These are phyloP conservation scores for Corythornis cristatus DNA, from an alignment of 2,113 vertebrate species.

Conservation along the genomic window DNA sequence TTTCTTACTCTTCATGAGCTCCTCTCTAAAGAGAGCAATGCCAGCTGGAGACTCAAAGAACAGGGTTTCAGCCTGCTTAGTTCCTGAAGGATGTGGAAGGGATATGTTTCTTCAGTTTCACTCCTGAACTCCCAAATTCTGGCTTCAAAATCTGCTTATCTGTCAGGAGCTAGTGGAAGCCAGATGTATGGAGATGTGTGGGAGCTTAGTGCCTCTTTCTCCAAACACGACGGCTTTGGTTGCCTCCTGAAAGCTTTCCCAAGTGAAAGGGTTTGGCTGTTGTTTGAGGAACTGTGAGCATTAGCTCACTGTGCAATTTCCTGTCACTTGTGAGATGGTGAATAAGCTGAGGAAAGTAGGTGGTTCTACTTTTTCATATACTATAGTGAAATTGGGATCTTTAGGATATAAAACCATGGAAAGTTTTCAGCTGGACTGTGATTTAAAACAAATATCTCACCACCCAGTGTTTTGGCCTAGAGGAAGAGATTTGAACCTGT, in stretches of 20 bases:
- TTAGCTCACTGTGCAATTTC: conserved; percentile 46
- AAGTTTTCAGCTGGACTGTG: background rate
- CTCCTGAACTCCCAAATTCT: background rate
- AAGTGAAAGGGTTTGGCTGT: background rate
- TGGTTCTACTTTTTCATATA: conserved; percentile 15
- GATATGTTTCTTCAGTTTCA: background rate
- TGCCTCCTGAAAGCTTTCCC: conserved; percentile 22
- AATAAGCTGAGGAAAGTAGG: conserved; percentile 9
- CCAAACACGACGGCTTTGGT: background rate
- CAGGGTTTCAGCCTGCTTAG: background rate
- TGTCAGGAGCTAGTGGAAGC: background rate
- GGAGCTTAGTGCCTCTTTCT: conserved; percentile 14
- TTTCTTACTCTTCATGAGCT: background rate
- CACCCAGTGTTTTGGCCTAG: background rate
- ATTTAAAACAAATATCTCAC: background rate
- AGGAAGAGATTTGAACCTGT: background rate
- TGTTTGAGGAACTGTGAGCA: conserved; percentile 25
- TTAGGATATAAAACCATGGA: background rate
- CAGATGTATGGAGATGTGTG: background rate
- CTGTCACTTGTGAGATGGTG: conserved; percentile 6
- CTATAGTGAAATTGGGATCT: background rate
- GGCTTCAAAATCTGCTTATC: background rate
- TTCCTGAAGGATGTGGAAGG: background rate
- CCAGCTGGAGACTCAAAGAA: conserved; percentile 9
- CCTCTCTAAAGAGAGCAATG: background rate